A percentile compares a stretch with the other conserved stretches of the same genome.
These are phyloP conservation scores for Corythornis cristatus DNA, from an alignment of 2,113 vertebrate species.

Conservation along the genomic window DNA sequence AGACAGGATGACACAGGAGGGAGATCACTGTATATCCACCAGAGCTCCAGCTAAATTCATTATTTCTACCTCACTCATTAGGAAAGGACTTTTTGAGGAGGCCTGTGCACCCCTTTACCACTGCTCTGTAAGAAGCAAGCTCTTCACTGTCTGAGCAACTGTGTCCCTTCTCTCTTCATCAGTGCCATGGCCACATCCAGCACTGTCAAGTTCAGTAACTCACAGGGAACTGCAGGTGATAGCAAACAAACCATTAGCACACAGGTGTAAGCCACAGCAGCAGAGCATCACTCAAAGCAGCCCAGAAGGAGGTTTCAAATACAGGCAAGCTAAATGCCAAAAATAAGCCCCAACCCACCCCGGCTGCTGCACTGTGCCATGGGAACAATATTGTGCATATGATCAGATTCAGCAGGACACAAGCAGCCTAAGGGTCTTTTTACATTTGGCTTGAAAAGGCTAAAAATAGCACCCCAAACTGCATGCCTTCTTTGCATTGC, in stretches of 20 bases:
- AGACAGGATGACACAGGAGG: neutral
- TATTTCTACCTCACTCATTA: neutral
- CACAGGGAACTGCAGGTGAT: neutral
- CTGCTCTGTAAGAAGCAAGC: neutral
- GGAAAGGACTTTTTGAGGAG: neutral
- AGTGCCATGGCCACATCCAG: neutral
- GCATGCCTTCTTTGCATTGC: neutral
- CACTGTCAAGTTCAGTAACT: neutral
- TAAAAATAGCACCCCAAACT: slow-evolving; percentile 57
- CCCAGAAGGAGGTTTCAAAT: neutral
- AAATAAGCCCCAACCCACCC: slow-evolving; percentile 1
- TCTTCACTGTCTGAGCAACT: neutral
- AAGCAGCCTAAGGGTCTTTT: slow-evolving; percentile 37
- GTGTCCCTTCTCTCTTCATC: neutral
- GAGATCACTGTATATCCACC: neutral
- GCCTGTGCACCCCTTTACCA: neutral
- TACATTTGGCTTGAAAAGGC: slow-evolving; percentile 46
- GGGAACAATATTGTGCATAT: neutral
- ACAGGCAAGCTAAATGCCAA: neutral
- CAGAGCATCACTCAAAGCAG: neutral
- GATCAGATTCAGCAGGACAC: slow-evolving; percentile 41
- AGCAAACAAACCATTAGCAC: neutral
- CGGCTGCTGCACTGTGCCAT: neutral
- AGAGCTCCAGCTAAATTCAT: neutral
- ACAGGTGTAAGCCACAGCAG: neutral